Evolutionary conservation across 2,888 invertebrate genomes (phyloP).

Genomic region (Limenitis camilla): DNA sequence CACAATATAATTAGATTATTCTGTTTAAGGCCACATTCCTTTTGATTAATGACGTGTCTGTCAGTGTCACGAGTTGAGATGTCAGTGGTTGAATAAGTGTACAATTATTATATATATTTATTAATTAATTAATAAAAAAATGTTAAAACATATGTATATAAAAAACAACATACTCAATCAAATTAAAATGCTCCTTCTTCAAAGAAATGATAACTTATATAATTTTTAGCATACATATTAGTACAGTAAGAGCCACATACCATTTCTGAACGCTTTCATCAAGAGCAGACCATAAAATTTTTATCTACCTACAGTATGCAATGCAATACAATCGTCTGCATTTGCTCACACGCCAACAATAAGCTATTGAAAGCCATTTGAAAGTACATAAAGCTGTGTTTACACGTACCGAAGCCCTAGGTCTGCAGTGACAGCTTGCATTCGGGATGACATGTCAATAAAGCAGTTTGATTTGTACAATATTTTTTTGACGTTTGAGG

Average conservation of each 20-base stretch:
- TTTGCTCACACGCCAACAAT: slow-evolving; percentile 5
- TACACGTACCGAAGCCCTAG: neutral
- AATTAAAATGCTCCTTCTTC: neutral
- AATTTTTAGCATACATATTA: neutral
- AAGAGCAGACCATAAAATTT: neutral
- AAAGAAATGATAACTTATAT: neutral
- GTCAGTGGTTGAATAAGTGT: too few species aligned
- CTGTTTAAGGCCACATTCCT: too few species aligned
- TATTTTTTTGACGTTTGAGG: neutral
- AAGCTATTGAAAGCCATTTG: slow-evolving; percentile 9
- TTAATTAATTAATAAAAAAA: too few species aligned
- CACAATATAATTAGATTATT: too few species aligned
- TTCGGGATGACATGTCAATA: slow-evolving; percentile 5
- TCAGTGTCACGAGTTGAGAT: too few species aligned
- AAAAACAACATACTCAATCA: too few species aligned
- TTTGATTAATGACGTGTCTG: too few species aligned
- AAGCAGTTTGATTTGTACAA: neutral
- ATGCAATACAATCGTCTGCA: neutral
- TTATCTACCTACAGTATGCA: neutral
- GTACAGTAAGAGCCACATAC: neutral
- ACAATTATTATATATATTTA: too few species aligned
- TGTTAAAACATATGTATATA: too few species aligned
- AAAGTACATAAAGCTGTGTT: slow-evolving; percentile 8
- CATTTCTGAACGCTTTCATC: neutral
- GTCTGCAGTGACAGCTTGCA: slow-evolving; percentile 3